phyloP scores from a whole-genome alignment of 2,888 invertebrate genomes.

The Drosophila cognata region DNA sequence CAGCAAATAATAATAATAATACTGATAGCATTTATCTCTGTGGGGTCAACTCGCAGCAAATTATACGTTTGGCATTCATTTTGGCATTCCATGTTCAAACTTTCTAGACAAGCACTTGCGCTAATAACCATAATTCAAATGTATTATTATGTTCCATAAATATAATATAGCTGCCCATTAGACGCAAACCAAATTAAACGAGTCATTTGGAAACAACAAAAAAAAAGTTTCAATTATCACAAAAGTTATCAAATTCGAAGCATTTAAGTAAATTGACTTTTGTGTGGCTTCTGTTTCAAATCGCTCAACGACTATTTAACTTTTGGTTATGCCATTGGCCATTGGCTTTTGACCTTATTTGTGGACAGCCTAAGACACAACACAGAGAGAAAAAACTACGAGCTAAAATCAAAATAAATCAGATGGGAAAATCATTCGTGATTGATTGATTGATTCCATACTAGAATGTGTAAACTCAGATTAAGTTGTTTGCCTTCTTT shows the following conservation, averaged over 20 bases:
- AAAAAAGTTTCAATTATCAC: slow-evolving; percentile 9
- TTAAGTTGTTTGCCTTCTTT: neutral
- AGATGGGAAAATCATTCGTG: neutral
- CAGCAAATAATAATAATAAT: neutral
- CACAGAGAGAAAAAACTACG: neutral
- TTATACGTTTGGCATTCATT: neutral
- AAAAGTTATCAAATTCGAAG: slow-evolving; percentile 6
- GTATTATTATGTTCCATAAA: neutral
- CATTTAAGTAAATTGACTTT: slow-evolving; percentile 30
- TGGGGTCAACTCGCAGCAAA: neutral
- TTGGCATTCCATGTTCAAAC: neutral
- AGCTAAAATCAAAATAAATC: neutral
- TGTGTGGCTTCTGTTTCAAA: slow-evolving; percentile 34
- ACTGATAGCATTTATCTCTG: neutral
- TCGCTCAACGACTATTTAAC: slow-evolving; percentile 30
- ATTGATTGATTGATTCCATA: neutral
- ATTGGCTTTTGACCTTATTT: slow-evolving; percentile 12
- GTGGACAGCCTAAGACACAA: too few relatives aligned
- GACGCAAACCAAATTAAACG: slow-evolving; percentile 4
- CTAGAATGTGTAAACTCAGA: neutral
- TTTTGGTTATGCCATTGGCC: slow-evolving; percentile 27
- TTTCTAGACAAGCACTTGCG: slow-evolving; percentile 20
- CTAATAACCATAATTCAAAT: neutral
- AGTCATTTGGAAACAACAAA: neutral
- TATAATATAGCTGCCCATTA: slow-evolving; percentile 2